Conservation (phyloP, 1,140 invertebrate genomes). For the Muscidifurax raptorellus region DNA sequence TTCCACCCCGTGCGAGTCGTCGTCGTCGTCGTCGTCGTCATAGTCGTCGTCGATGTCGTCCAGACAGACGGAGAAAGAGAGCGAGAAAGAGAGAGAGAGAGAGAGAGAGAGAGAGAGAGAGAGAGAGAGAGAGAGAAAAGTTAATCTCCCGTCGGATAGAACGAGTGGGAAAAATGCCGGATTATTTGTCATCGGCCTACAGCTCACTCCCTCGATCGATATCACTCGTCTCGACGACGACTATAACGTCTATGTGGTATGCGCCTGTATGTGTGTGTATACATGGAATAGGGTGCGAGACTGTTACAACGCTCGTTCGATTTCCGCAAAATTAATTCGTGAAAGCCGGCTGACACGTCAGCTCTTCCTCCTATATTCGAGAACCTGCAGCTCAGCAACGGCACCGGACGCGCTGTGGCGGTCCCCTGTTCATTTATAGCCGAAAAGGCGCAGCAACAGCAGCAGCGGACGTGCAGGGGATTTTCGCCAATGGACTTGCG, state of each 20-base stretch:
- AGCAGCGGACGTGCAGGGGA: background rate
- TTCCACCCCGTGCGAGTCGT: background rate
- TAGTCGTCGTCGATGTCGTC: too few relatives aligned
- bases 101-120: too few relatives aligned
- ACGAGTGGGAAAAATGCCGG: slow-evolving; percentile 16
- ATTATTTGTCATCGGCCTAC: slow-evolving; percentile 47
- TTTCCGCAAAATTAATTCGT: slow-evolving; percentile 47
- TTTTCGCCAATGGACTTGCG: slow-evolving; percentile 40
- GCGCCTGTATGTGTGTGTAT: background rate
- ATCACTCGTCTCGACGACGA: slow-evolving; percentile 22
- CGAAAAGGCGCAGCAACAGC: background rate
- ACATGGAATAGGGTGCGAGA: too few relatives aligned
- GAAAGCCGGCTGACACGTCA: slow-evolving; percentile 26
- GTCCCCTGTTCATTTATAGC: background rate
- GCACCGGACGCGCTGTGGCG: background rate
- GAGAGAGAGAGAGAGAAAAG: too few relatives aligned
- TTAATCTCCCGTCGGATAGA: background rate
- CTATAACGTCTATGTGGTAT: background rate
- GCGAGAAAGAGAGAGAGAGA: too few relatives aligned
- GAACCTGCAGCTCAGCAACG: background rate
- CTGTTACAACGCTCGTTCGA: background rate
- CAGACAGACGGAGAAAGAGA: background rate
- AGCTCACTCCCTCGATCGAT: slow-evolving; percentile 37
- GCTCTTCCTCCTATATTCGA: background rate
- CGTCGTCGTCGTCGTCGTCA: too few relatives aligned